These are phyloP conservation scores for Eolophus roseicapilla DNA, from an alignment of 2,113 vertebrate genomes.

Conservation along the genomic window DNA sequence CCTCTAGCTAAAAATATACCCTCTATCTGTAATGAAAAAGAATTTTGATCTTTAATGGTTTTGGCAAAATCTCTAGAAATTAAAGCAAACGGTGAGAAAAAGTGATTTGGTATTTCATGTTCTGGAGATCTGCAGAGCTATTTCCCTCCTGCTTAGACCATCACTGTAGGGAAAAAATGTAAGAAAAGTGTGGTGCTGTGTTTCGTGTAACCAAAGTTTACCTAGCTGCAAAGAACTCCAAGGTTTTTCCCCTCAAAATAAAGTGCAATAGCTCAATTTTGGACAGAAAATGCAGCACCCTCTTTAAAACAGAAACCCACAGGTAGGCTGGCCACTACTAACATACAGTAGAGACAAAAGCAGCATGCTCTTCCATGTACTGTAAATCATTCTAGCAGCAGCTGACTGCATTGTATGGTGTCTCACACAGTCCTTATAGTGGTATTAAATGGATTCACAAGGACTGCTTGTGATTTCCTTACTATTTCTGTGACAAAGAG, in stretches of 20 bases:
- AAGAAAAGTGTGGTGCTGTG: neutral
- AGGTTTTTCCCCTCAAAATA: neutral
- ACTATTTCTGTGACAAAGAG: neutral
- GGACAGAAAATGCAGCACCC: neutral
- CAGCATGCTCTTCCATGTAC: neutral
- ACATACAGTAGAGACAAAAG: neutral
- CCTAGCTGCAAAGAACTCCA: neutral
- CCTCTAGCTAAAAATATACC: neutral
- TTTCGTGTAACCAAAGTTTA: neutral
- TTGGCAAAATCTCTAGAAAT: neutral
- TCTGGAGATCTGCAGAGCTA: neutral
- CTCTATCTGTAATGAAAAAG: neutral
- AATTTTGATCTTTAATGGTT: neutral
- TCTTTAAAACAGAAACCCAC: neutral
- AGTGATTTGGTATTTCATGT: neutral
- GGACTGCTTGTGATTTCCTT: neutral
- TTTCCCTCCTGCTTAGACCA: neutral
- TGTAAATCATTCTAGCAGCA: neutral
- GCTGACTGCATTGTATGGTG: accelerated
- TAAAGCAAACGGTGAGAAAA: neutral
- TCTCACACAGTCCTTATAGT: neutral
- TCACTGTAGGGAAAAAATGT: neutral
- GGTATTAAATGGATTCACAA: neutral
- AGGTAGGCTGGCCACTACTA: neutral
- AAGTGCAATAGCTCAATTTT: neutral